Conservation (phyloP, 2,113 vertebrate species). For the Daphoenositta chrysoptera region DNA sequence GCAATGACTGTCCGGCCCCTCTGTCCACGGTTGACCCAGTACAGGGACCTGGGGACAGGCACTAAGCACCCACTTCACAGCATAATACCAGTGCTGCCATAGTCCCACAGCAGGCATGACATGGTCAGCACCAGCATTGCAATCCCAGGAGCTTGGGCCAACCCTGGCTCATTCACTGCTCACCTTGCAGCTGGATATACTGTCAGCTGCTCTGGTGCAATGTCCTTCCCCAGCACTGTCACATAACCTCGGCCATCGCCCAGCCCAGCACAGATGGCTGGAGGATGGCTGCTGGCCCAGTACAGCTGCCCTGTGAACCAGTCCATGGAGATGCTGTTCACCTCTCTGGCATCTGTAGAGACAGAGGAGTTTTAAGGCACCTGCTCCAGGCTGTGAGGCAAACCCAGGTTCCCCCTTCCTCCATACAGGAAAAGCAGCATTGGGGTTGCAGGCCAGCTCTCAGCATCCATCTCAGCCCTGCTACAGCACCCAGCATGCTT, state of each 20-base stretch:
- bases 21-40: constrained; percentile 82
- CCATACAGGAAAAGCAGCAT: background rate
- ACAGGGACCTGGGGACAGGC: constrained; percentile 74
- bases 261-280: constrained; percentile 76
- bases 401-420: background rate
- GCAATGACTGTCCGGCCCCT: constrained; percentile 75
- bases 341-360: constrained; percentile 70
- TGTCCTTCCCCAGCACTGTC: constrained; percentile 78
- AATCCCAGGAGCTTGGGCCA: background rate
- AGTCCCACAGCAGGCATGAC: background rate
- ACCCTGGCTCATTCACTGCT: background rate
- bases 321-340: constrained; percentile 83
- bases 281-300: constrained; percentile 79
- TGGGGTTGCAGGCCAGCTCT: background rate
- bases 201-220: constrained; percentile 79
- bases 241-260: constrained; percentile 76
- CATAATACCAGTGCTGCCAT: background rate
- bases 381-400: background rate
- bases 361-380: background rate
- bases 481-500: fast-evolving
- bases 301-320: constrained; percentile 87
- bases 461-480: background rate
- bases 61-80: constrained; percentile 62
- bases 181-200: constrained; percentile 82
- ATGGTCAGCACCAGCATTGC: fast-evolving